Base-by-base conservation (phyloP, 2,113 vertebrate genomes). In the Promerops cafer region DNA sequence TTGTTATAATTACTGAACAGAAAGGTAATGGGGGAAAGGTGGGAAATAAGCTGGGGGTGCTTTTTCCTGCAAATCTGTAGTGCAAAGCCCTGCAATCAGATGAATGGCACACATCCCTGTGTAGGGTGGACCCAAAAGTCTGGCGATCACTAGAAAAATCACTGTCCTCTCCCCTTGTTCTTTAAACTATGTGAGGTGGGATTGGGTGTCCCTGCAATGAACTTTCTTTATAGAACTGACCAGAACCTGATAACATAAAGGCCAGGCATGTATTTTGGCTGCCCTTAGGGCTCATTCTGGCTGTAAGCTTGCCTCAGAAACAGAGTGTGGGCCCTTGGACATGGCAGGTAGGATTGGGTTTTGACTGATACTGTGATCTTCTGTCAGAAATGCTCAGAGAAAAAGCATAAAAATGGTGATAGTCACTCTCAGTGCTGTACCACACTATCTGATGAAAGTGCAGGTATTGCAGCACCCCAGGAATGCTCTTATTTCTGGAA, bases 51-150 rank as follows among this genome's bases (percentile, higher is more conserved):
- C 13, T 13, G 16, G 8, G 9, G 2, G 2, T 10, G 54, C 35
- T 59, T 17, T 13, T 57, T 10, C 16, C 28, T 61, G n/a, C 10
- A 1, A 1, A 10, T 42, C 13, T 9, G 9, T 2, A 9, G 23
- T 33, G 27, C 31, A 10, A 11, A 81, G 11, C 20, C 16, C 59
- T 59, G 37, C 12, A 53, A n/a, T 12, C n/a, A 66, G 16, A 23
- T 37, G 16, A 13, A 39, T 54, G 56, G 15, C 44, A 66, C 52
- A 23, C 37, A 61, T 12, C 13, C 11, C 21, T 28, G 2, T 23
- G 20, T 3, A 8, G 30, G 7, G 44, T 22, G 10, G 27, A 71
- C 27, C 9, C 45, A 65, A 35, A 82, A 18, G 24, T 66, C 47
- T 84, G 37, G 10, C 5, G 14, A 21, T 44, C 35, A 56, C 12